Percentiles rank a stretch among this genome's conserved stretches.
Evolutionary conservation across 2,797 vertebrate species (phyloP).

Genomic region (Adrianichthys oophorus): DNA sequence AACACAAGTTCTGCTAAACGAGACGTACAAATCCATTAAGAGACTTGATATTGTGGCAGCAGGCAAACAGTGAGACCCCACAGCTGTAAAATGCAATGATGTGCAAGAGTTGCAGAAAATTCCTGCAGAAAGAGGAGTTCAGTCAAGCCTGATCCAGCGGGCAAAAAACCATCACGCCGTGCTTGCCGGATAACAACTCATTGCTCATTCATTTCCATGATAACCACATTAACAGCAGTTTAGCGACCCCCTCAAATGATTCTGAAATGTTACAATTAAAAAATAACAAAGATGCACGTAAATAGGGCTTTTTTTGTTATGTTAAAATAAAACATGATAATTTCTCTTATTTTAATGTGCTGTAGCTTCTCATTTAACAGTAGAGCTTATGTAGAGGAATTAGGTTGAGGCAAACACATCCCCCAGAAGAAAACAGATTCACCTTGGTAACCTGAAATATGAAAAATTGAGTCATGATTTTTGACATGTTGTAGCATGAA

Average conservation of each 20-base stretch:
- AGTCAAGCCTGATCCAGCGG: constrained; percentile 29
- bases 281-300: too few relatives aligned
- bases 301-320: too few relatives aligned
- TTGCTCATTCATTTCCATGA: constrained; percentile 36
- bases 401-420: neutral
- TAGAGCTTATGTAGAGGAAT: neutral
- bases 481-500: constrained; percentile 17
- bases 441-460: constrained; percentile 17
- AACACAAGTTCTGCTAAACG: constrained; percentile 57
- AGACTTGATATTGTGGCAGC: constrained; percentile 52
- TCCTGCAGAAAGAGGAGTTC: constrained; percentile 36
- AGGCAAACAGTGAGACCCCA: constrained; percentile 44
- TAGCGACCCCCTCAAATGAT: constrained; percentile 24
- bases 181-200: constrained; percentile 39
- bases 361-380: too few relatives aligned
- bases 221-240: constrained; percentile 26
- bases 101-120: constrained; percentile 63
- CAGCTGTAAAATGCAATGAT: constrained; percentile 57
- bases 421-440: constrained; percentile 3
- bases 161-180: constrained; percentile 28
- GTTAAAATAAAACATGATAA: too few relatives aligned
- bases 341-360: too few relatives aligned
- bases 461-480: constrained; percentile 37
- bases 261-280: neutral
- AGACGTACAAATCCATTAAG: constrained; percentile 66